Conservation (phyloP, 2,113 vertebrate genomes). For the Polypterus senegalus region DNA sequence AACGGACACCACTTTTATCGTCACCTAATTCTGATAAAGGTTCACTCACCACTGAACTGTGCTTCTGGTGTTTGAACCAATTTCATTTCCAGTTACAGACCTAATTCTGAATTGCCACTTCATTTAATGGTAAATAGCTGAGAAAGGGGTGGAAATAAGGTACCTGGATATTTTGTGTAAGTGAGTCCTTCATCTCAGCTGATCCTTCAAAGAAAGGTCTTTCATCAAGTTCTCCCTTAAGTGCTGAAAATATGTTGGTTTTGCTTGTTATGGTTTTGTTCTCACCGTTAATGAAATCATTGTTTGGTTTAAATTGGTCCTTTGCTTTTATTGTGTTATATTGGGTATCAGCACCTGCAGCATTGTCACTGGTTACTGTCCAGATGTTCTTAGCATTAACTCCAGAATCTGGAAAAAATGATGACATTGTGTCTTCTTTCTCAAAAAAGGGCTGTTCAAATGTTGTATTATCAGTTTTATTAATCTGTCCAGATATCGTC, state of each 20-base stretch:
- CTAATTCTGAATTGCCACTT: too few relatives aligned
- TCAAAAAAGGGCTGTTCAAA: conserved; percentile 19
- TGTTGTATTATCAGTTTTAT: conserved; percentile 11
- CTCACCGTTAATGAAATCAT: conserved; percentile 17
- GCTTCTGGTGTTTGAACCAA: too few relatives aligned
- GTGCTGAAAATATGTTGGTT: too few relatives aligned
- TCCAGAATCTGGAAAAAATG: conserved; percentile 3
- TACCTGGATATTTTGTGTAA: conserved; percentile 70
- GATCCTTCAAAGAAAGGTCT: conserved; percentile 23
- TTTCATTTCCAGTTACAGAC: too few relatives aligned
- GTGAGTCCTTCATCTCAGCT: conserved; percentile 39
- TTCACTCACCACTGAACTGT: too few relatives aligned
- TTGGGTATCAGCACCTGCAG: background rate
- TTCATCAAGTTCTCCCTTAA: conserved; percentile 17
- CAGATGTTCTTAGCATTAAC: conserved; percentile 12
- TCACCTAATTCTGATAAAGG: background rate
- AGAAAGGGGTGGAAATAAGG: background rate
- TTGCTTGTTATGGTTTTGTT: conserved; percentile 10
- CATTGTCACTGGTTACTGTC: background rate
- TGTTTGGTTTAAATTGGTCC: conserved; percentile 7
- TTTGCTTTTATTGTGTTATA: conserved; percentile 5
- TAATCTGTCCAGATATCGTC: conserved; percentile 35
- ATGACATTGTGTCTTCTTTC: conserved; percentile 12
- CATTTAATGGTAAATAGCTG: background rate
- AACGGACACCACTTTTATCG: background rate